phyloP scores from a whole-genome alignment of 2,888 invertebrate genomes.

The Heliconius ethilla region DNA sequence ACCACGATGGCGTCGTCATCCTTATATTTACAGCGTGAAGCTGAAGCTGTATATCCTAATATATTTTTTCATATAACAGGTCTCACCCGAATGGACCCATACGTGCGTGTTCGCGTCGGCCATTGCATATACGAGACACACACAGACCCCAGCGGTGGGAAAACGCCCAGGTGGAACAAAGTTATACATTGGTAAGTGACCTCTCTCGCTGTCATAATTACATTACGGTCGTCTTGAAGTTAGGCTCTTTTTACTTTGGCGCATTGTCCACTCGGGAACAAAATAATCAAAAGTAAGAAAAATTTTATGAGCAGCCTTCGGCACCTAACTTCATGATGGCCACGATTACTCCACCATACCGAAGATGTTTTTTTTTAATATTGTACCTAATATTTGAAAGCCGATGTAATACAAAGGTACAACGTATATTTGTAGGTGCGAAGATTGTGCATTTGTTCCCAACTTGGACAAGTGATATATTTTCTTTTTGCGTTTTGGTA shows the following conservation, averaged over 20 bases:
- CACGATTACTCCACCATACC: neutral
- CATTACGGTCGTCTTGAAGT: neutral
- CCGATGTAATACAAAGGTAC: neutral
- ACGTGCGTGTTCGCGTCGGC: conserved; percentile 94
- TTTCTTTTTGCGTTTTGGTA: neutral
- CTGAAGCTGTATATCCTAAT: no score
- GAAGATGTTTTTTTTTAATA: neutral
- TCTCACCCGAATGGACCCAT: conserved; percentile 97
- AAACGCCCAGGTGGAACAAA: conserved; percentile 98
- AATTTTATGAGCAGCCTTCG: neutral
- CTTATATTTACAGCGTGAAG: no score
- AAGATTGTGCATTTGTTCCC: neutral
- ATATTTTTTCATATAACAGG: conserved; percentile 63
- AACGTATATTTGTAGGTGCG: neutral
- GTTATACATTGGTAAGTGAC: conserved; percentile 91
- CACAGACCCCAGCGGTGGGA: conserved; percentile 96
- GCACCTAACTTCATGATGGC: neutral
- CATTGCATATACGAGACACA: conserved; percentile 98
- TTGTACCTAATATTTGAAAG: neutral
- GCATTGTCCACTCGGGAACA: neutral
- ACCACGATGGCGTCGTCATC: no score
- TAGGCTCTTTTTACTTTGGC: neutral
- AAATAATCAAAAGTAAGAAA: neutral
- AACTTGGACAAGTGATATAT: neutral
- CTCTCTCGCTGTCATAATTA: neutral